These are phyloP conservation scores for Atractosteus spatula DNA, from an alignment of 2,113 vertebrate genomes.

Conservation along the genomic window DNA sequence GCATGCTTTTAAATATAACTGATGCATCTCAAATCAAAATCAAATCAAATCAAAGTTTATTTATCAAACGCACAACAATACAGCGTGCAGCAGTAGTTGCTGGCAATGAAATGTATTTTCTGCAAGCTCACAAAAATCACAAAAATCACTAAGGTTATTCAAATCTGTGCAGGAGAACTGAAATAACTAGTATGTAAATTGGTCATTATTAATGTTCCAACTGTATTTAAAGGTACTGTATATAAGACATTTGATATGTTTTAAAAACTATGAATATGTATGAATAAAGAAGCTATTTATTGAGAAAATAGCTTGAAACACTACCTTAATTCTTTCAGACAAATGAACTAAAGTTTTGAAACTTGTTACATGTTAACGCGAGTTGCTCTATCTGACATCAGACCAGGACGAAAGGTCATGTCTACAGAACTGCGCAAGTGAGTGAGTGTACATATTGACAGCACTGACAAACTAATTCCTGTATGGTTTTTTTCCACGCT, in stretches of 20 bases:
- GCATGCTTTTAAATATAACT: constrained; percentile 56
- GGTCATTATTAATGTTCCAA: neutral
- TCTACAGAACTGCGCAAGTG: neutral
- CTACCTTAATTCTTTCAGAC: neutral
- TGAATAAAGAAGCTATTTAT: neutral
- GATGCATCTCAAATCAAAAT: constrained; percentile 42
- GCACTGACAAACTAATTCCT: neutral
- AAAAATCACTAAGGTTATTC: constrained; percentile 13
- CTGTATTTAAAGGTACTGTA: too few relatives aligned
- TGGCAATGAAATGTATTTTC: too few relatives aligned
- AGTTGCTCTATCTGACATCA: neutral
- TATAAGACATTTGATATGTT: neutral
- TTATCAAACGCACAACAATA: too few relatives aligned
- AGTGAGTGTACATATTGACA: constrained; percentile 26
- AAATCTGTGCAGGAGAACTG: constrained; percentile 39
- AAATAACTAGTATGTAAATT: neutral
- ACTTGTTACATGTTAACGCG: constrained; percentile 11
- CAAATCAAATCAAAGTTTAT: constrained; percentile 27
- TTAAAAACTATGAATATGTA: neutral
- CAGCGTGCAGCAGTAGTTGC: too few relatives aligned
- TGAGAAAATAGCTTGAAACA: neutral
- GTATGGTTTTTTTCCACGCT: neutral
- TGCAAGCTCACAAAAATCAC: too few relatives aligned
- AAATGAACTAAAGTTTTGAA: neutral
- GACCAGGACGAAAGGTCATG: neutral